Conservation (phyloP, 2,113 vertebrate genomes). For the Equus quagga region DNA sequence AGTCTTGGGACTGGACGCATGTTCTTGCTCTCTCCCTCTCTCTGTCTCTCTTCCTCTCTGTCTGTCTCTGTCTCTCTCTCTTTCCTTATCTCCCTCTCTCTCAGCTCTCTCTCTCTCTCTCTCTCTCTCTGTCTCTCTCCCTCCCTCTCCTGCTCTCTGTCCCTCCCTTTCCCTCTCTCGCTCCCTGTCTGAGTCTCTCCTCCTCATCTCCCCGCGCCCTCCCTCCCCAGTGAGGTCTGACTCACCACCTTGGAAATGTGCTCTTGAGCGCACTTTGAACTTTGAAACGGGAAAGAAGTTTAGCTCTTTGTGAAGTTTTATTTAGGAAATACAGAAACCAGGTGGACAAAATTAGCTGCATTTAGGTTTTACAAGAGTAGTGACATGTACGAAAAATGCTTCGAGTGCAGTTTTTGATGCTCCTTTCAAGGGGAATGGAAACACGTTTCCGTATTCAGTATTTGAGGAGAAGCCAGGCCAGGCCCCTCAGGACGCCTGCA, state of each 20-base stretch:
- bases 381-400: background rate
- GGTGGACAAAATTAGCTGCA: background rate
- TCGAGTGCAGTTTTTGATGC: background rate
- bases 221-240: background rate
- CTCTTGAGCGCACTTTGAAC: background rate
- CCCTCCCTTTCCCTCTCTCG: background rate
- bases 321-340: constrained; percentile 40
- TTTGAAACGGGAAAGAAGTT: background rate
- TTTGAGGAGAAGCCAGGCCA: background rate
- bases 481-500: background rate
- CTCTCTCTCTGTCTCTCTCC: background rate
- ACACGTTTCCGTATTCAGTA: background rate
- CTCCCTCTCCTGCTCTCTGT: no score
- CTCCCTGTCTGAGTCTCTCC: no score
- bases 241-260: background rate
- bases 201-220: no score
- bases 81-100: no score
- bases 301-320: constrained; percentile 9
- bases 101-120: no score
- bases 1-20: background rate
- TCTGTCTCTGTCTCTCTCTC: no score
- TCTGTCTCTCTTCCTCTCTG: no score
- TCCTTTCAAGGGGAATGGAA: background rate
- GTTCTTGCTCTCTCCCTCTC: background rate
- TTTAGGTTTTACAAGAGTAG: background rate